Evolutionary conservation across 2,113 vertebrate genomes (phyloP).

Genomic region (Monarcha castaneiventris): DNA sequence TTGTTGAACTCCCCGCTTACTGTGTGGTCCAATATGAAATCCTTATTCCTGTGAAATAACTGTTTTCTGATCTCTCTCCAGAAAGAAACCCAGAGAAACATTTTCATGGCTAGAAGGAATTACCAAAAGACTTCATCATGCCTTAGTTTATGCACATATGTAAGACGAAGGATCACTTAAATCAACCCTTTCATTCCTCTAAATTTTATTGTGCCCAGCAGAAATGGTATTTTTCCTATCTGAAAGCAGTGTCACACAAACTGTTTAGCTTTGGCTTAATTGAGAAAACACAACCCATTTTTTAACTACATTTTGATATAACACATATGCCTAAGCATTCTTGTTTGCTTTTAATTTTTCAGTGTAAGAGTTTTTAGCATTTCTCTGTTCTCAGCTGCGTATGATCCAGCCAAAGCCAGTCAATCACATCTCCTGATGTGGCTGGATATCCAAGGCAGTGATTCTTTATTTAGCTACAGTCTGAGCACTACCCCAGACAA

Average conservation of each 20-base stretch:
- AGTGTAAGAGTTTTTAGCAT: not conserved
- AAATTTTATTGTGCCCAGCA: not conserved
- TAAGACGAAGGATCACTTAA: constrained; percentile 1
- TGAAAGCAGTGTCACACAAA: not conserved
- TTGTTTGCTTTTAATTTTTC: not conserved
- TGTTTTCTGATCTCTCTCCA: constrained; percentile 28
- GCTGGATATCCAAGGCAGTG: not conserved
- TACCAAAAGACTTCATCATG: not conserved
- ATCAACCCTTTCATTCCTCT: not conserved
- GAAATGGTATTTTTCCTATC: not conserved
- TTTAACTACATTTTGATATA: not conserved
- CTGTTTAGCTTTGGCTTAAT: not conserved
- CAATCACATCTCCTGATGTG: not conserved
- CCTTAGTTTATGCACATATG: not conserved
- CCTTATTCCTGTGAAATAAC: not conserved
- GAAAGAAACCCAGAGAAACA: not conserved
- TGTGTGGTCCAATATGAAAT: constrained; percentile 30
- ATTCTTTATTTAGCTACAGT: not conserved
- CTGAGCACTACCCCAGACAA: not conserved
- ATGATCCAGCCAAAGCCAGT: not conserved
- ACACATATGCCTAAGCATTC: not conserved
- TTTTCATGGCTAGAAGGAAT: constrained; percentile 1
- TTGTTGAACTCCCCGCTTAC: not conserved
- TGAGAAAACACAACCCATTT: not conserved
- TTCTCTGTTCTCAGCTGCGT: not conserved